Evolutionary conservation across 1,140 invertebrate species (phyloP).

Genomic region (Nasonia giraulti): DNA sequence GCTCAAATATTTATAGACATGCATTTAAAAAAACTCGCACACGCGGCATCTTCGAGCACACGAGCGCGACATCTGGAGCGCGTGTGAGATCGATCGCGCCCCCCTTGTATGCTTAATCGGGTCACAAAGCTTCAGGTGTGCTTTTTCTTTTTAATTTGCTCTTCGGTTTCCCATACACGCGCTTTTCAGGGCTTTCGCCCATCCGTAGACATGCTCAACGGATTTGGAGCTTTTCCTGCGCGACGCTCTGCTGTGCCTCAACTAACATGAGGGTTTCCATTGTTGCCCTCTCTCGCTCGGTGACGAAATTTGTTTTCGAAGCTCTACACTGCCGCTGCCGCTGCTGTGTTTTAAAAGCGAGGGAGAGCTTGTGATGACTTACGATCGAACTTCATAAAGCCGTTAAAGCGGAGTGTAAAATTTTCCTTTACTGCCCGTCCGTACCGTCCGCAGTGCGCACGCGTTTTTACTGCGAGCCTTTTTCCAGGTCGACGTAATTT

Average conservation of each 20-base stretch:
- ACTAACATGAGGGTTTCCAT: not conserved
- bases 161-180: not conserved
- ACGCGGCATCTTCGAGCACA: not conserved
- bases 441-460: not conserved
- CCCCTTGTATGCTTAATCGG: not conserved
- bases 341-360: not conserved
- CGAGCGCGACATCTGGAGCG: not conserved
- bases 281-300: not conserved
- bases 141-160: not conserved
- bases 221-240: not conserved
- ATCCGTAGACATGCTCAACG: no score
- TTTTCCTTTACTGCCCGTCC: not conserved
- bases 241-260: no score
- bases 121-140: not conserved
- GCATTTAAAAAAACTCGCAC: not conserved
- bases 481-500: conserved; percentile 3
- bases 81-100: not conserved
- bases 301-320: not conserved
- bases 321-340: not conserved
- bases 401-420: not conserved
- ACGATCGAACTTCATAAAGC: conserved; percentile 3
- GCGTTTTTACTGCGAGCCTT: not conserved
- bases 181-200: not conserved
- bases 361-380: not conserved
- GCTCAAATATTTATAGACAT: not conserved